Evolutionary conservation across 2,113 vertebrate species (phyloP).

Genomic region (Vulpes ferrilata): DNA sequence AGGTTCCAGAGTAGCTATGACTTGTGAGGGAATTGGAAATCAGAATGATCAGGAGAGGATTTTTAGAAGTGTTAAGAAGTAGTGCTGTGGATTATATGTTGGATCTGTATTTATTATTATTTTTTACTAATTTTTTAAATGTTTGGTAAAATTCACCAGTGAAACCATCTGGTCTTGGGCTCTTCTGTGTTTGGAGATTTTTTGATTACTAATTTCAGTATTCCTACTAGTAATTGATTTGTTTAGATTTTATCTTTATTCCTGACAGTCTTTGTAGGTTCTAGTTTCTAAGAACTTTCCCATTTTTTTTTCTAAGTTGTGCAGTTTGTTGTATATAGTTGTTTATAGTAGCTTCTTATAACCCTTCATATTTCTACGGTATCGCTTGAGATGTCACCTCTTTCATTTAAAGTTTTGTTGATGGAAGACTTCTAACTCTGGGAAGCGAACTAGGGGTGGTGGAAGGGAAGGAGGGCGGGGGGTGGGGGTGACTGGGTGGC

Average conservation of each 20-base stretch:
- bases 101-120: not conserved
- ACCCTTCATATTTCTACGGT: not conserved
- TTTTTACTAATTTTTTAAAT: not conserved
- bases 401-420: not conserved
- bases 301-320: not conserved
- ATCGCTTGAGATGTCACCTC: not conserved
- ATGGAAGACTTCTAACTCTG: not conserved
- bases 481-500: too few species aligned
- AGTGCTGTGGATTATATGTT: not conserved
- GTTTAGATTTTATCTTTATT: not conserved
- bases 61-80: conserved; percentile 11
- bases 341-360: not conserved
- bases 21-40: not conserved
- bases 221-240: not conserved
- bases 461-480: too few species aligned
- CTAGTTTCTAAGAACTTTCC: not conserved
- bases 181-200: not conserved
- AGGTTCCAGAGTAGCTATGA: not conserved
- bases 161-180: not conserved
- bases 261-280: not conserved
- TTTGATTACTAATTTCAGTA: not conserved
- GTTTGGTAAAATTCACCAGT: not conserved
- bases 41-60: not conserved
- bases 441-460: too few species aligned
- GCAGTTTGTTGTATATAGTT: not conserved